Conservation (phyloP, 2,797 vertebrate species). For the Amblyopsis hoosieri region DNA sequence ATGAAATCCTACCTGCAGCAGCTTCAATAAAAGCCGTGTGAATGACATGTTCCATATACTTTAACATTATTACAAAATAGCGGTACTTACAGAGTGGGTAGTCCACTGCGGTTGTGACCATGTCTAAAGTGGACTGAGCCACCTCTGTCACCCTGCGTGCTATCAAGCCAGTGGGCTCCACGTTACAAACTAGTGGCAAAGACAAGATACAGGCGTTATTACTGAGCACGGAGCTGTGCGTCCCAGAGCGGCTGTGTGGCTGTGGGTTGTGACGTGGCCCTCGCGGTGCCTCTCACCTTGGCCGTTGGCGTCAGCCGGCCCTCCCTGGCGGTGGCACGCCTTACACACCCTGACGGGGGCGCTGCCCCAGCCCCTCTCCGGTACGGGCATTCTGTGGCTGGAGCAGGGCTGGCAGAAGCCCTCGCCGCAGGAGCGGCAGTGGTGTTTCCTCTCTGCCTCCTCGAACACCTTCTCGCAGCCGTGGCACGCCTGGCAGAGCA, state of each 20-base stretch:
- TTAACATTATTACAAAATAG: not conserved
- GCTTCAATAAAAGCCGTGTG: too few species aligned
- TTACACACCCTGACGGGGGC: slow-evolving; percentile 80
- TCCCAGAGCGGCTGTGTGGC: too few species aligned
- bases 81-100: slow-evolving; percentile 82
- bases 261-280: too few species aligned
- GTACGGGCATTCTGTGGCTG: slow-evolving; percentile 81
- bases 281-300: slow-evolving; percentile 61
- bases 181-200: slow-evolving; percentile 57
- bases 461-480: slow-evolving; percentile 76
- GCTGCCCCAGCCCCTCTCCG: slow-evolving; percentile 82
- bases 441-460: slow-evolving; percentile 82
- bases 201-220: not conserved
- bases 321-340: slow-evolving; percentile 74
- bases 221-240: too few species aligned
- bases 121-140: slow-evolving; percentile 82
- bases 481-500: slow-evolving; percentile 70
- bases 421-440: slow-evolving; percentile 84
- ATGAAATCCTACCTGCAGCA: too few species aligned
- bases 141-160: slow-evolving; percentile 83
- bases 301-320: slow-evolving; percentile 49
- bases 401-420: slow-evolving; percentile 86
- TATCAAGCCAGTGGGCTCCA: slow-evolving; percentile 76
- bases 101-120: slow-evolving; percentile 81
- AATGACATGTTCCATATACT: too few species aligned